These are phyloP conservation scores for Gymnoscopelus braueri DNA, from an alignment of 2,797 vertebrate genomes.

Conservation along the genomic window DNA sequence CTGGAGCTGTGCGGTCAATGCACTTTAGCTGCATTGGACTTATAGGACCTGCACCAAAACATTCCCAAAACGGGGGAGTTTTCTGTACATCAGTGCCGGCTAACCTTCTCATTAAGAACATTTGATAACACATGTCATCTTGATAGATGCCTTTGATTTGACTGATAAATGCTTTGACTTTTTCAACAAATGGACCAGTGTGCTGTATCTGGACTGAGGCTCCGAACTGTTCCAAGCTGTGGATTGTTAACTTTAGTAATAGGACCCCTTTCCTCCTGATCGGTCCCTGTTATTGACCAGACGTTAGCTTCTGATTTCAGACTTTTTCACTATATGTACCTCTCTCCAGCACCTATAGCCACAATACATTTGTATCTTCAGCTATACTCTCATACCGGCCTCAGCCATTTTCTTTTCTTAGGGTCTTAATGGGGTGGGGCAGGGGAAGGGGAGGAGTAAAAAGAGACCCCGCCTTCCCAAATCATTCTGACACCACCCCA, in stretches of 20 bases:
- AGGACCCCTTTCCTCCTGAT: neutral
- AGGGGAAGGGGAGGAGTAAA: neutral
- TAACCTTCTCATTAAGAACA: constrained; percentile 17
- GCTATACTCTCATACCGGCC: constrained; percentile 37
- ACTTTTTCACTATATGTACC: constrained; percentile 12
- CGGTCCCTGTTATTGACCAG: neutral
- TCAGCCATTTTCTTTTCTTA: constrained; percentile 8
- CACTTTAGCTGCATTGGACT: neutral
- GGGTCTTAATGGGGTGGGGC: neutral
- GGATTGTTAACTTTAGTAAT: constrained; percentile 23
- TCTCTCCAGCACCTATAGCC: constrained; percentile 3
- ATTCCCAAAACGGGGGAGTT: constrained; percentile 23
- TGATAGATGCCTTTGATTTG: constrained; percentile 35
- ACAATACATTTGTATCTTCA: constrained; percentile 24
- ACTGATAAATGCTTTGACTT: constrained; percentile 20
- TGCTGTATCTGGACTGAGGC: neutral
- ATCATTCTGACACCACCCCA: neutral
- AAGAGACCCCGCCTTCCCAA: neutral
- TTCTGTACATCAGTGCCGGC: constrained; percentile 10
- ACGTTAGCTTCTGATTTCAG: constrained; percentile 16
- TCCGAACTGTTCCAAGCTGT: constrained; percentile 1
- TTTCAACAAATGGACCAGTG: constrained; percentile 9
- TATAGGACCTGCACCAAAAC: neutral
- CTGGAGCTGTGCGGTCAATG: too few relatives aligned
- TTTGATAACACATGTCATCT: constrained; percentile 7